phyloP scores from a whole-genome alignment of 2,113 vertebrate genomes.

The Oreochromis tanganicae region DNA sequence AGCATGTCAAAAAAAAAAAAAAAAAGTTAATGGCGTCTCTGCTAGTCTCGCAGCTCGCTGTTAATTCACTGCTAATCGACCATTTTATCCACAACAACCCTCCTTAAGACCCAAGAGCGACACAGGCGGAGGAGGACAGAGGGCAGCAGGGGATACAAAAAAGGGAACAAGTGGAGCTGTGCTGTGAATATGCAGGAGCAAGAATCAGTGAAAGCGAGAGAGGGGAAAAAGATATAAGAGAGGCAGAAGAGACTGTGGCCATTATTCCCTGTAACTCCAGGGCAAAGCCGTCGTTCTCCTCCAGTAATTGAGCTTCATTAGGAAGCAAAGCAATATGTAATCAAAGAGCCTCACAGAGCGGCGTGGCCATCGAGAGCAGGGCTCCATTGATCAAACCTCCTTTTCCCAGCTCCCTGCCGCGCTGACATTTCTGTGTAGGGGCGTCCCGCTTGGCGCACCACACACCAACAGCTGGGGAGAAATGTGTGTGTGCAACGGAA shows the following conservation, averaged over 20 bases:
- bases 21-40: not conserved
- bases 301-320: constrained; percentile 65
- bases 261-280: constrained; percentile 42
- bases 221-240: not conserved
- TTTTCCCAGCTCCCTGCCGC: constrained; percentile 53
- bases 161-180: not conserved
- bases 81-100: not conserved
- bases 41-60: not conserved
- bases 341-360: constrained; percentile 54
- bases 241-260: not conserved
- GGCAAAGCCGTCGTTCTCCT: constrained; percentile 43
- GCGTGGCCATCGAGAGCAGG: constrained; percentile 30
- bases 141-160: not conserved
- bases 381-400: constrained; percentile 68
- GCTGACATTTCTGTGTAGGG: constrained; percentile 64
- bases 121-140: not conserved
- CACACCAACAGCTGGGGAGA: constrained; percentile 55
- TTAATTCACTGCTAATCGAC: constrained; percentile 10
- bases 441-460: constrained; percentile 48
- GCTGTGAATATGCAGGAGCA: not conserved
- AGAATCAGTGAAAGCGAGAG: not conserved
- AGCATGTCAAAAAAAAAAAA: not conserved
- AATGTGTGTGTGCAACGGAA: not conserved
- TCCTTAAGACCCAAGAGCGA: not conserved
- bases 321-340: constrained; percentile 64